Percentiles rank a stretch among this genome's conserved stretches.
Conservation (phyloP, 2,797 vertebrate genomes). For the Lepus townsendii region DNA sequence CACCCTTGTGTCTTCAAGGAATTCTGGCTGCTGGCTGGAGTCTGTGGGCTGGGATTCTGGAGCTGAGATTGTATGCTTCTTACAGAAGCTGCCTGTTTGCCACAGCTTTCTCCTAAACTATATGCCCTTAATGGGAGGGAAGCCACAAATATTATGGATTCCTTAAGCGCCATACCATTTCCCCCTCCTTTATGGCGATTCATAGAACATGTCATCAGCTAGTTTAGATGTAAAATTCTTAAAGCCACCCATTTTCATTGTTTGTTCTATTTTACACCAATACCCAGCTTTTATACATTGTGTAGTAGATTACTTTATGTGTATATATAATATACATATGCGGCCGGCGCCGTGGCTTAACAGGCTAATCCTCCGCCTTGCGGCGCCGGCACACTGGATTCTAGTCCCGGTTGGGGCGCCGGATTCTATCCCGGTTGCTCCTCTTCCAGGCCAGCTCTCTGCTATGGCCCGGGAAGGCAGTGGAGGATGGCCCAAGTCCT, state of each 20-base stretch:
- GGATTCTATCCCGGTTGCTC: too few relatives aligned
- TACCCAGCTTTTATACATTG: background rate
- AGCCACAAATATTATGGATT: slow-evolving; percentile 22
- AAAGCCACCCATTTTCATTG: background rate
- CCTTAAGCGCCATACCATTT: background rate
- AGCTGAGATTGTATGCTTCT: background rate
- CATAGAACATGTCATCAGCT: slow-evolving; percentile 29
- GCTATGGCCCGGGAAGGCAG: too few relatives aligned
- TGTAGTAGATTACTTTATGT: background rate
- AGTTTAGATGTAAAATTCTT: slow-evolving; percentile 6
- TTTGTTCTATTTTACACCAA: slow-evolving; percentile 1
- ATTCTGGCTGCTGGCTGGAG: background rate
- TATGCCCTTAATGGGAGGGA: background rate
- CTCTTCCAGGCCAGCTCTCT: too few relatives aligned
- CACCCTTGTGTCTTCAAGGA: background rate
- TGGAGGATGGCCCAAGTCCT: too few relatives aligned
- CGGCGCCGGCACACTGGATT: too few relatives aligned
- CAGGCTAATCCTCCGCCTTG: too few relatives aligned
- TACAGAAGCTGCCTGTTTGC: background rate
- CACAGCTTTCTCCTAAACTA: background rate
- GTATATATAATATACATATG: background rate
- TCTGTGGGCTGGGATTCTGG: background rate
- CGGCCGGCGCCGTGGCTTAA: too few relatives aligned
- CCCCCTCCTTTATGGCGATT: background rate
- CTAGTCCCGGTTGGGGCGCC: too few relatives aligned